phyloP scores from a whole-genome alignment of 1,140 invertebrate genomes.

The Zaprionus africanus region DNA sequence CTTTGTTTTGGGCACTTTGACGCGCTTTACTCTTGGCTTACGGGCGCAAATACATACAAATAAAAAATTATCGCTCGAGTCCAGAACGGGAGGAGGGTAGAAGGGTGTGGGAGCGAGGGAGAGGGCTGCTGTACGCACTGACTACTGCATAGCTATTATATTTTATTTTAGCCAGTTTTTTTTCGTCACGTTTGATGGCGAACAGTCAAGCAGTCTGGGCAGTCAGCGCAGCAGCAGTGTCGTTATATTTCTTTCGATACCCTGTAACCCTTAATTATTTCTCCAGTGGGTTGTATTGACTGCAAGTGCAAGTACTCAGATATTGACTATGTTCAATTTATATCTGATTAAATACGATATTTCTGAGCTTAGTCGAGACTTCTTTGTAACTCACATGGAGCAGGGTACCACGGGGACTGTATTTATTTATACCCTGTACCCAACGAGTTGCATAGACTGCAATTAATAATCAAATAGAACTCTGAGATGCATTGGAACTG shows the following conservation, averaged over 20 bases:
- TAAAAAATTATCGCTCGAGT: conserved; percentile 77
- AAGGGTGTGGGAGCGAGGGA: no score
- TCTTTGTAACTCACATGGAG: background rate
- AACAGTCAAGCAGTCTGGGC: conserved; percentile 31
- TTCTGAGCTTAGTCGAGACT: background rate
- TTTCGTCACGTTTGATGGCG: conserved; percentile 67
- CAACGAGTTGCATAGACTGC: background rate
- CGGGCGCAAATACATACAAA: conserved; percentile 66
- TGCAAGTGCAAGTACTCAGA: background rate
- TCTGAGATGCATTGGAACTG: background rate
- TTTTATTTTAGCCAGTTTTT: conserved; percentile 70
- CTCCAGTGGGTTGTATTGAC: background rate
- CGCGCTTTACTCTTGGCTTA: conserved; percentile 53
- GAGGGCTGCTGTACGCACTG: conserved; percentile 27
- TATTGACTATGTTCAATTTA: background rate
- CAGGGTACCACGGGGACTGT: background rate
- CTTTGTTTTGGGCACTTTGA: conserved; percentile 51
- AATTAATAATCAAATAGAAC: background rate
- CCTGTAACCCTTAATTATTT: background rate
- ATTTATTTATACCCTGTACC: background rate
- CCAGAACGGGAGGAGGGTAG: conserved; percentile 43
- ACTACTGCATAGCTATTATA: conserved; percentile 67
- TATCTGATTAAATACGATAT: background rate
- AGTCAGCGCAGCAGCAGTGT: conserved; percentile 16
- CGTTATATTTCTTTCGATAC: conserved; percentile 16